Evolutionary conservation across 2,797 vertebrate genomes (phyloP).

Genomic region (Melanotaenia pygmaea): DNA sequence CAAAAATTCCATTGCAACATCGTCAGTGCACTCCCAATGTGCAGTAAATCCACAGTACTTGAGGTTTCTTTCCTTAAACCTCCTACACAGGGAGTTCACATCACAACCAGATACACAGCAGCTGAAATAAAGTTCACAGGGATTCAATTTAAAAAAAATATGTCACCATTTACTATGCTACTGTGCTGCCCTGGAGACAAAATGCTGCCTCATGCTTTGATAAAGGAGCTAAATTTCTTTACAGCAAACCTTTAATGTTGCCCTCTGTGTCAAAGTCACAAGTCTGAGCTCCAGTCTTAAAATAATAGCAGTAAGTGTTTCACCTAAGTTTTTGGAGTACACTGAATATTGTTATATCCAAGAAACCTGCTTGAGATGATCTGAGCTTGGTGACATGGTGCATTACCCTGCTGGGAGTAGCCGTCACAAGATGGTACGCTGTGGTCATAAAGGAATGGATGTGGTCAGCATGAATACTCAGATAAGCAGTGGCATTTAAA

Average conservation of each 20-base stretch:
- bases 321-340: too few species aligned
- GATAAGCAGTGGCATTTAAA: too few species aligned
- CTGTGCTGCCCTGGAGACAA: constrained; percentile 36
- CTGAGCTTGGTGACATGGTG: too few species aligned
- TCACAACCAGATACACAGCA: constrained; percentile 33
- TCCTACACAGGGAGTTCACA: constrained; percentile 28
- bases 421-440: too few species aligned
- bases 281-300: constrained; percentile 31
- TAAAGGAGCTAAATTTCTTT: constrained; percentile 31
- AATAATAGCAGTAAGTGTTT: not conserved
- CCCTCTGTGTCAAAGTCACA: constrained; percentile 30
- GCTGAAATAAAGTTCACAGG: constrained; percentile 29
- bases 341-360: too few species aligned
- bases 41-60: constrained; percentile 18
- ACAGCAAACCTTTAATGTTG: constrained; percentile 27
- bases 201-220: constrained; percentile 32
- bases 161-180: constrained; percentile 20
- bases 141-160: constrained; percentile 40
- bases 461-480: too few species aligned
- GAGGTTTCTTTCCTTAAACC: constrained; percentile 34
- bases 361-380: too few species aligned
- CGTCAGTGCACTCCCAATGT: not conserved
- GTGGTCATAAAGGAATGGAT: too few species aligned
- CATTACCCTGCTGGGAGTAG: too few species aligned
- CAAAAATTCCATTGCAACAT: not conserved